A percentile compares a stretch with the other conserved stretches of the same genome.
These are phyloP conservation scores for Philopotamus ludificatus DNA, from an alignment of 1,140 invertebrate species.

Conservation along the genomic window DNA sequence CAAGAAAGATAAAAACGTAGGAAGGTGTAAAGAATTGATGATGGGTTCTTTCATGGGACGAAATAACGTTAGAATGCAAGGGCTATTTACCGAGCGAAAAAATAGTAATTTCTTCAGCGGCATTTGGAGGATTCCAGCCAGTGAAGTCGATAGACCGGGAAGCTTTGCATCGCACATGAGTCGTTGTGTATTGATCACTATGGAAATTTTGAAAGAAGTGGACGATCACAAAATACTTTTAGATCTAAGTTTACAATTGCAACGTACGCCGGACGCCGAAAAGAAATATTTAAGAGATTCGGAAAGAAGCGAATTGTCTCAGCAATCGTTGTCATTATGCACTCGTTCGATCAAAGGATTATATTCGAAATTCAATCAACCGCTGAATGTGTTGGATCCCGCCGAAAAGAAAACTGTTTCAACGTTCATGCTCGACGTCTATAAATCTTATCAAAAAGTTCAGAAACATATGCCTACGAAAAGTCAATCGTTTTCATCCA, in stretches of 20 bases:
- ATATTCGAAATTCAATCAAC: conserved; percentile 51
- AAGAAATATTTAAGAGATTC: conserved; percentile 83
- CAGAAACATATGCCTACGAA: conserved; percentile 62
- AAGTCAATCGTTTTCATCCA: conserved; percentile 55
- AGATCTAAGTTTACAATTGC: conserved; percentile 75
- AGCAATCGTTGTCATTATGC: conserved; percentile 71
- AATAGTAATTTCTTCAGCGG: conserved; percentile 89
- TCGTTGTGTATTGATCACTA: conserved; percentile 74
- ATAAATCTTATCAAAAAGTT: conserved; percentile 60
- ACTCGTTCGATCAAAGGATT: conserved; percentile 61
- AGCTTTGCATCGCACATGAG: conserved; percentile 91
- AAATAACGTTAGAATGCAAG: conserved; percentile 65
- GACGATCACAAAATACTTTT: conserved; percentile 80
- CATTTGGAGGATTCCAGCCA: conserved; percentile 86
- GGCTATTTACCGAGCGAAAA: conserved; percentile 84
- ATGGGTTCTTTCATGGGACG: conserved; percentile 66
- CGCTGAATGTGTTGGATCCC: conserved; percentile 50
- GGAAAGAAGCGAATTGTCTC: conserved; percentile 73
- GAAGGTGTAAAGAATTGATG: conserved; percentile 70
- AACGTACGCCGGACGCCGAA: conserved; percentile 75
- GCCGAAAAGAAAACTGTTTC: conserved; percentile 51
- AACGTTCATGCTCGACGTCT: conserved; percentile 62
- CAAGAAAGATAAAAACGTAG: conserved; percentile 64
- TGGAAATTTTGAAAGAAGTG: conserved; percentile 76
- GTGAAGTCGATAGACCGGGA: conserved; percentile 88